These are phyloP conservation scores for Cebus imitator DNA, from an alignment of 2,113 vertebrate species.

Conservation along the genomic window DNA sequence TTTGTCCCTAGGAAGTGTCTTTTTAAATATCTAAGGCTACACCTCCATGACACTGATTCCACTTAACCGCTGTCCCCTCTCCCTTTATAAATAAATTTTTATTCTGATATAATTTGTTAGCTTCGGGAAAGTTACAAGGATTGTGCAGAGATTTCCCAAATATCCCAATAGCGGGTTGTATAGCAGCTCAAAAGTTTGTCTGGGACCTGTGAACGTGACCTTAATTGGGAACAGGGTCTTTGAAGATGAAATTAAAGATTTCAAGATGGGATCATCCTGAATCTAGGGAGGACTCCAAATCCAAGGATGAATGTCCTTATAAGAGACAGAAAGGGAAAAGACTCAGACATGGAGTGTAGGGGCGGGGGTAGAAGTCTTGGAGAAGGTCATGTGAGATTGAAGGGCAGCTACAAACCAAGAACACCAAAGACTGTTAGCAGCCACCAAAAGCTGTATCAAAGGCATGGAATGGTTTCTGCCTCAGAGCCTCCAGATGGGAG, in stretches of 20 bases:
- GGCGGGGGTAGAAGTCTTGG: neutral
- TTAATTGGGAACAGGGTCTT: neutral
- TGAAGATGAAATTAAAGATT: neutral
- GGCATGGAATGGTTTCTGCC: neutral
- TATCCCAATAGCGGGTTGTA: fast-evolving
- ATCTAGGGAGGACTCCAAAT: neutral
- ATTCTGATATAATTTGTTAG: neutral
- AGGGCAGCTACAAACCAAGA: neutral
- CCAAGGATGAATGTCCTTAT: neutral
- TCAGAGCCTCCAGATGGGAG: neutral
- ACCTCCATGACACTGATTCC: neutral
- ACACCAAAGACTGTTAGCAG: neutral
- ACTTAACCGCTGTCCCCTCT: neutral
- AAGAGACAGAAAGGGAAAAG: neutral
- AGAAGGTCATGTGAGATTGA: too few species aligned
- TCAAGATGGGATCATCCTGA: neutral
- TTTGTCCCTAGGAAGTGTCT: neutral
- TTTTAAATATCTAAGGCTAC: neutral
- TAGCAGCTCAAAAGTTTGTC: neutral
- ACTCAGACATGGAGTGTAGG: too few species aligned
- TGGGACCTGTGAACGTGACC: neutral
- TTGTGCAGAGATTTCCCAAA: neutral
- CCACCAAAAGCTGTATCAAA: neutral
- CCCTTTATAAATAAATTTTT: neutral
- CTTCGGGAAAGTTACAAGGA: neutral